phyloP scores from a whole-genome alignment of 2,888 invertebrate genomes.

The Cephus runcator region DNA sequence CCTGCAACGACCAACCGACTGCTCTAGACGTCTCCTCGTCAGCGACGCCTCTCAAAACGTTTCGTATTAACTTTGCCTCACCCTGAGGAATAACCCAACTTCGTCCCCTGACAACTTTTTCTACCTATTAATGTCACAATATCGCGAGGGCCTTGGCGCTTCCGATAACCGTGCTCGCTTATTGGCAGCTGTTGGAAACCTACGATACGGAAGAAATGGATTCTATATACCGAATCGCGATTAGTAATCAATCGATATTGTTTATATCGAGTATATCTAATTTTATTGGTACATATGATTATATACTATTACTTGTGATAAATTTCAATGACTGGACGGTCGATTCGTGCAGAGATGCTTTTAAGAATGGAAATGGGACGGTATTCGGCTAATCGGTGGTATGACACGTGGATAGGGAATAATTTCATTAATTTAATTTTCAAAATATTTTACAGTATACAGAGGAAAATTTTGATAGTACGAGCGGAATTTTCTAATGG shows the following conservation, averaged over 20 bases:
- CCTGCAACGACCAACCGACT: background rate
- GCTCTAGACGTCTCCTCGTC: background rate
- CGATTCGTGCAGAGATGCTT: background rate
- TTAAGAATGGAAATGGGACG: background rate
- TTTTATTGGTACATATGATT: too few relatives aligned
- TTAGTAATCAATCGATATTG: too few relatives aligned
- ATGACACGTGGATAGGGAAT: background rate
- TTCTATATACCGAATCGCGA: too few relatives aligned
- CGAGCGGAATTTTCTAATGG: background rate
- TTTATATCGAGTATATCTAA: too few relatives aligned
- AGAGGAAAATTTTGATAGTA: background rate
- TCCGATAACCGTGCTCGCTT: background rate
- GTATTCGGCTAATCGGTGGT: background rate
- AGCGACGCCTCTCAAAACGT: slow-evolving; percentile 24
- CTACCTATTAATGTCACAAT: slow-evolving; percentile 23
- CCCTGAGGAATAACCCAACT: slow-evolving; percentile 25
- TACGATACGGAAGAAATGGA: background rate
- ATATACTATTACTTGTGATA: too few relatives aligned
- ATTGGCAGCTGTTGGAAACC: background rate
- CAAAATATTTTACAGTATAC: background rate
- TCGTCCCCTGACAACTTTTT: slow-evolving; percentile 16
- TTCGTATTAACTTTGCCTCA: slow-evolving; percentile 25
- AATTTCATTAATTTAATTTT: background rate
- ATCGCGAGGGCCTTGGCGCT: background rate
- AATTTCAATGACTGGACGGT: too few relatives aligned